phyloP scores from a whole-genome alignment of 2,113 vertebrate species.

The Hemiprocne comata region DNA sequence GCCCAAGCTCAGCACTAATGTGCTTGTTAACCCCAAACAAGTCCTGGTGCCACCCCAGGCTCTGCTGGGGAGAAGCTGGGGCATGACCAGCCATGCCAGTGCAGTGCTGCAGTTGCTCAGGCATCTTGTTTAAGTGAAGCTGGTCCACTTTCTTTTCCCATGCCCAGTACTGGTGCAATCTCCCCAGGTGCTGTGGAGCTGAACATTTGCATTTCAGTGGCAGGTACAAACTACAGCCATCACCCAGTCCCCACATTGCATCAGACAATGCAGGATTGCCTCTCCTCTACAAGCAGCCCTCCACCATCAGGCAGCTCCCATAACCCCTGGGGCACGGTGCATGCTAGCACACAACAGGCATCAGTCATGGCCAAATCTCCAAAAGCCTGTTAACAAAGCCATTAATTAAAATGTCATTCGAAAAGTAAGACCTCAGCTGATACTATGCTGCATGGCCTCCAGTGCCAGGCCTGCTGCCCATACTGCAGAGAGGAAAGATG shows the following conservation, averaged over 20 bases:
- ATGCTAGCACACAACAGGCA: background rate
- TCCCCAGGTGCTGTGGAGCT: background rate
- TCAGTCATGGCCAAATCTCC: background rate
- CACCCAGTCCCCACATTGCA: accelerated
- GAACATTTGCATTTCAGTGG: background rate
- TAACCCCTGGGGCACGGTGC: accelerated
- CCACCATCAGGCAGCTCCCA: too few relatives aligned
- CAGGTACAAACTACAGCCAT: background rate
- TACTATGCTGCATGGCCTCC: background rate
- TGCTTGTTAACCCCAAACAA: background rate
- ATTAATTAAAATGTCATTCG: background rate
- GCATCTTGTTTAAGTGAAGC: background rate
- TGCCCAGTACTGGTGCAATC: accelerated
- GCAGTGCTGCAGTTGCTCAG: background rate
- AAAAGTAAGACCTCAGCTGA: background rate
- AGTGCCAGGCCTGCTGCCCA: background rate
- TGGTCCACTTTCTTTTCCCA: background rate
- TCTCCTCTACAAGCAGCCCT: background rate
- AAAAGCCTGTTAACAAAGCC: background rate
- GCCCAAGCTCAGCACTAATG: background rate
- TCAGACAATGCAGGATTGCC: accelerated
- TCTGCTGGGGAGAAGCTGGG: background rate
- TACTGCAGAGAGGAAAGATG: background rate
- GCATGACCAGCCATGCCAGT: background rate
- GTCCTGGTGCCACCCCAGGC: background rate